Evolutionary conservation across 2,797 vertebrate species (phyloP).

Genomic region (Pitangus sulphuratus): DNA sequence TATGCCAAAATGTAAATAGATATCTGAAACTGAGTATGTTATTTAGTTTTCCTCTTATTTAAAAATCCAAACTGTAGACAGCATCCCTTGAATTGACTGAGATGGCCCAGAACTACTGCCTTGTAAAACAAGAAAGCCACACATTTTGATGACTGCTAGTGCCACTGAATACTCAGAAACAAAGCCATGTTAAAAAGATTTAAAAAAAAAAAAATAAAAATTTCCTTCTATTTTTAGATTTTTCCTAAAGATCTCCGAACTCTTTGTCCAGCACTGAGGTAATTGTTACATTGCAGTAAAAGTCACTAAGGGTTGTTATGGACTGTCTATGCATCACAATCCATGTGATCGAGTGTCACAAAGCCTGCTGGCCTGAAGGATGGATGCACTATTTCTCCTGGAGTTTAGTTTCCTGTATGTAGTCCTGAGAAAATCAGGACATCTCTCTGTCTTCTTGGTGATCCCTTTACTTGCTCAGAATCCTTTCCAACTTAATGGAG

Average conservation of each 20-base stretch:
- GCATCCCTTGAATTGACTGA: not conserved
- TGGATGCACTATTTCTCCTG: not conserved
- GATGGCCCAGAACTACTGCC: not conserved
- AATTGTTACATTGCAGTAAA: not conserved
- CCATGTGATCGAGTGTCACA: not conserved
- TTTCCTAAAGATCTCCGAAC: not conserved
- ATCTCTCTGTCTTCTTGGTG: not conserved
- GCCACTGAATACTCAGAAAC: not conserved
- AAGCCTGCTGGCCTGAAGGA: not conserved
- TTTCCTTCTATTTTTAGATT: not conserved
- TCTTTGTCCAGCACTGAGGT: not conserved
- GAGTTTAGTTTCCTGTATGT: not conserved
- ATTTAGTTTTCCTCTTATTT: not conserved
- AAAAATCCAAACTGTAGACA: not conserved
- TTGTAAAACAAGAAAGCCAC: not conserved
- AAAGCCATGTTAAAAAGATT: not conserved
- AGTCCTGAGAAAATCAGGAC: not conserved
- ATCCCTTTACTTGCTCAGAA: not conserved
- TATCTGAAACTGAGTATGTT: not conserved
- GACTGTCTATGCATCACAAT: not conserved
- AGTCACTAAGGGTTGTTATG: not conserved
- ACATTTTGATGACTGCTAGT: not conserved
- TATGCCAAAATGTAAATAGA: not conserved
- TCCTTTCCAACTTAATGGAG: not conserved
- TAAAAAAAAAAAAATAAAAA: not conserved